Evolutionary conservation across 2,113 vertebrate genomes (phyloP).

Genomic region (Sebastes schlegelii): DNA sequence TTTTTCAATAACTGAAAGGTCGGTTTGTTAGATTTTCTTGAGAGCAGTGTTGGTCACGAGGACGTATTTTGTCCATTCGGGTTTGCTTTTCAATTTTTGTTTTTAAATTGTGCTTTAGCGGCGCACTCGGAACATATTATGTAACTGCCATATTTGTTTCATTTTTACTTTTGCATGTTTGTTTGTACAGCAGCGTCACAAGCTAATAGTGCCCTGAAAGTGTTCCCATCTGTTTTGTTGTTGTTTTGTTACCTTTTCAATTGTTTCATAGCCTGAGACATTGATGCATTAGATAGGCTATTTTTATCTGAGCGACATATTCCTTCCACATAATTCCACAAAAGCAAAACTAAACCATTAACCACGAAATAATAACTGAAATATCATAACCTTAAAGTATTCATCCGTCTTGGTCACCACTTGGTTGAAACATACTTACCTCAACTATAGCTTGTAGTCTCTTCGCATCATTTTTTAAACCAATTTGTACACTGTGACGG

Average conservation of each 20-base stretch:
- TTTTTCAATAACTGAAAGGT: conserved; percentile 76
- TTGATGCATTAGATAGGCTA: conserved; percentile 18
- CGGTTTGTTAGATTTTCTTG: conserved; percentile 72
- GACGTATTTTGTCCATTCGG: conserved; percentile 71
- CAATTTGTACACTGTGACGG: conserved; percentile 64
- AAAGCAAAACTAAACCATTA: conserved; percentile 26
- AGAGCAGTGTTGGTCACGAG: conserved; percentile 83
- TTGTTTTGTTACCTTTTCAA: conserved; percentile 27
- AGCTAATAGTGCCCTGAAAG: conserved; percentile 47
- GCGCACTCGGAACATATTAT: conserved; percentile 59
- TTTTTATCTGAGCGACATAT: conserved; percentile 27
- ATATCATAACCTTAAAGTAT: conserved; percentile 54
- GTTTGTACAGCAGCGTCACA: conserved; percentile 78
- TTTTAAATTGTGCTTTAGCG: conserved; percentile 69
- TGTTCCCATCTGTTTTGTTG: conserved; percentile 32
- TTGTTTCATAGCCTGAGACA: conserved; percentile 33
- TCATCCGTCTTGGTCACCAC: conserved; percentile 34
- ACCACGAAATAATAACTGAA: conserved; percentile 29
- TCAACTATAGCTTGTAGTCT: conserved; percentile 36
- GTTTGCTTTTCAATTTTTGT: conserved; percentile 67
- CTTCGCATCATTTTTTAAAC: conserved; percentile 35
- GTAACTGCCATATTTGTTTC: conserved; percentile 83
- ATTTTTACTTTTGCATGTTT: conserved; percentile 76
- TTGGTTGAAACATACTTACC: conserved; percentile 33
- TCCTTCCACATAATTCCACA: conserved; percentile 6